Conservation (phyloP, 2,888 invertebrate species). For the Troides helena region DNA sequence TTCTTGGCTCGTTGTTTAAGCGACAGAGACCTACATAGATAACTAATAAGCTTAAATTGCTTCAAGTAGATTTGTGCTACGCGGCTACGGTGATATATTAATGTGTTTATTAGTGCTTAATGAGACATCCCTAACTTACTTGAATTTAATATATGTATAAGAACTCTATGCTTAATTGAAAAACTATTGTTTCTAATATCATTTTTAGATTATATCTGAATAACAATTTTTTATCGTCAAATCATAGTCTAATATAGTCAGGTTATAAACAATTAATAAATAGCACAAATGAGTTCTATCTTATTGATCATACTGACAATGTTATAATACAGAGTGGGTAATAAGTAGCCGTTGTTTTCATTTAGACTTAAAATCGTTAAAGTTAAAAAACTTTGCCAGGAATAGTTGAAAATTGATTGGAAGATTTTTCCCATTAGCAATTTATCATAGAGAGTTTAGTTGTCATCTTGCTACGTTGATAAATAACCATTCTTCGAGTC, state of each 20-base stretch:
- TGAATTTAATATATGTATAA: neutral
- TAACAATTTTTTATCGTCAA: too few species aligned
- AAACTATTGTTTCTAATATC: too few species aligned
- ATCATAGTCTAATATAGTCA: too few species aligned
- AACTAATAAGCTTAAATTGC: neutral
- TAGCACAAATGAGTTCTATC: too few species aligned
- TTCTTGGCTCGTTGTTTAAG: neutral
- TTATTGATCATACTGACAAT: too few species aligned
- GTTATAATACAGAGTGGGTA: too few species aligned
- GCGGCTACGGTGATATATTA: neutral
- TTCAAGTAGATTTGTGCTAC: neutral
- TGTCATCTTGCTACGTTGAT: conserved; percentile 18
- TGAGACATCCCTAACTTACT: neutral
- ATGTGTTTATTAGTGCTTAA: neutral
- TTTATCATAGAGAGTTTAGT: conserved; percentile 21
- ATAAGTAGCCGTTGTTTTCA: too few species aligned
- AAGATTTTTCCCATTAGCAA: conserved; percentile 1
- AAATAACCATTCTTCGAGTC: conserved; percentile 21
- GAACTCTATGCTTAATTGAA: too few species aligned
- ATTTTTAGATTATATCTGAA: too few species aligned
- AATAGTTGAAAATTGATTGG: neutral
- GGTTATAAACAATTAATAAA: too few species aligned
- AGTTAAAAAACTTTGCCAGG: neutral
- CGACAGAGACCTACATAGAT: neutral
- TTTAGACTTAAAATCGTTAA: neutral